Evolutionary conservation across 2,797 vertebrate genomes (phyloP).

Genomic region (Pseudocheirus occidentalis): DNA sequence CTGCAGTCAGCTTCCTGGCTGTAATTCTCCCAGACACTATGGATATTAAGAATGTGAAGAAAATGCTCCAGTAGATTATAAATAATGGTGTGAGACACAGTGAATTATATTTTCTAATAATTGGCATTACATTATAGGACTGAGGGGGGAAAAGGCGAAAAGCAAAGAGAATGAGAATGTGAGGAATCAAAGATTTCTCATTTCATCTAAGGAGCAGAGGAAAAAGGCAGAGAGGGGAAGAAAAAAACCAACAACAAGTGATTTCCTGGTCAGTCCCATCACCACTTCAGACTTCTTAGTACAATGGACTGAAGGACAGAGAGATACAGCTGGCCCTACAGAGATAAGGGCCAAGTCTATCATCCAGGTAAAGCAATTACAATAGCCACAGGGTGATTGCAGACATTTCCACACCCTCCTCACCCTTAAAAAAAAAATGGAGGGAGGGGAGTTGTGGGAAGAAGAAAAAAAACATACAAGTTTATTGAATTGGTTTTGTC

Average conservation of each 20-base stretch:
- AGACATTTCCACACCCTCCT: not conserved
- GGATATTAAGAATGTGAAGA: constrained; percentile 61
- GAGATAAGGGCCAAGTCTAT: constrained; percentile 33
- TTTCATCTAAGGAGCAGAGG: not conserved
- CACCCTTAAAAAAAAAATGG: constrained; percentile 31
- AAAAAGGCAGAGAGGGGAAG: not conserved
- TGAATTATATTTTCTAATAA: constrained; percentile 74
- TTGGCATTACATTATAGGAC: constrained; percentile 53
- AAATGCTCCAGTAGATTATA: constrained; percentile 42
- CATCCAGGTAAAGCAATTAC: not conserved
- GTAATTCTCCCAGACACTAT: constrained; percentile 51
- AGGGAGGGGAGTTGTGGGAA: not conserved
- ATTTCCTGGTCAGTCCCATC: not conserved
- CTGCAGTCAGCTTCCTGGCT: constrained; percentile 56
- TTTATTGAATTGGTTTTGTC: not conserved
- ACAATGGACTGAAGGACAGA: constrained; percentile 19
- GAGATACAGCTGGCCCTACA: not conserved
- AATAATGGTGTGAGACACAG: constrained; percentile 63
- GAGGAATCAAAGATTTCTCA: constrained; percentile 27
- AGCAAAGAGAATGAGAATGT: constrained; percentile 35
- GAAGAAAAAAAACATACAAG: not conserved
- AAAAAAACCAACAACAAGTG: not conserved
- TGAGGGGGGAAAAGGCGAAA: not conserved
- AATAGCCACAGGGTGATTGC: not conserved
- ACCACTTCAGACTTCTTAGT: not conserved